Conservation (phyloP, 2,113 vertebrate genomes). For the Zosterops lateralis region DNA sequence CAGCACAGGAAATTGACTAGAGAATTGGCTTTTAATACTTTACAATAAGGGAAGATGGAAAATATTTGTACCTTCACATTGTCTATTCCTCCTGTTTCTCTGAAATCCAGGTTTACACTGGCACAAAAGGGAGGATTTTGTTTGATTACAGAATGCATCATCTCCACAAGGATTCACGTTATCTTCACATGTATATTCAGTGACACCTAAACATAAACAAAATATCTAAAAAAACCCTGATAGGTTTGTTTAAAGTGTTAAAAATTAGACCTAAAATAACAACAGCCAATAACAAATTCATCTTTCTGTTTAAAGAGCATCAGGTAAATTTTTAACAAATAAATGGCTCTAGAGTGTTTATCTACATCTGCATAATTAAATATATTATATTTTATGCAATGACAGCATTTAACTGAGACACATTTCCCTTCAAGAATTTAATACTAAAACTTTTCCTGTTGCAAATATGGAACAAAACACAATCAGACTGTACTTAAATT, state of each 20-base stretch:
- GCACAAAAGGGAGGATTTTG: constrained; percentile 84
- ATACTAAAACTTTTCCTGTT: neutral
- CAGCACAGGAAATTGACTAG: neutral
- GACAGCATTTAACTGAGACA: neutral
- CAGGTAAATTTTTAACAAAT: neutral
- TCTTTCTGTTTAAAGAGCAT: neutral
- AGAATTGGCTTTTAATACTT: neutral
- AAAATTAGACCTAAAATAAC: neutral
- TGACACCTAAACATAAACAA: constrained; percentile 72
- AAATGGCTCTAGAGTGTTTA: neutral
- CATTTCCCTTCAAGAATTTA: neutral
- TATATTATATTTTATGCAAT: neutral
- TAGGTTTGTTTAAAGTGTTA: neutral
- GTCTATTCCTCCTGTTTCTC: constrained; percentile 84
- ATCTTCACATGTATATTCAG: constrained; percentile 87
- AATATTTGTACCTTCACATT: constrained; percentile 88
- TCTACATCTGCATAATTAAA: neutral
- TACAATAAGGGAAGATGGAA: neutral
- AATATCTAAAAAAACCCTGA: neutral
- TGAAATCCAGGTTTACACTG: constrained; percentile 93
- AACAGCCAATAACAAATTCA: neutral
- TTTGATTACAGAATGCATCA: constrained; percentile 92
- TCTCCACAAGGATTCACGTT: constrained; percentile 91
- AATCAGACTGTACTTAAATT: neutral
- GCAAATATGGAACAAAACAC: neutral